Conservation (phyloP, 2,113 vertebrate species). For the Campylorhamphus procurvoides region DNA sequence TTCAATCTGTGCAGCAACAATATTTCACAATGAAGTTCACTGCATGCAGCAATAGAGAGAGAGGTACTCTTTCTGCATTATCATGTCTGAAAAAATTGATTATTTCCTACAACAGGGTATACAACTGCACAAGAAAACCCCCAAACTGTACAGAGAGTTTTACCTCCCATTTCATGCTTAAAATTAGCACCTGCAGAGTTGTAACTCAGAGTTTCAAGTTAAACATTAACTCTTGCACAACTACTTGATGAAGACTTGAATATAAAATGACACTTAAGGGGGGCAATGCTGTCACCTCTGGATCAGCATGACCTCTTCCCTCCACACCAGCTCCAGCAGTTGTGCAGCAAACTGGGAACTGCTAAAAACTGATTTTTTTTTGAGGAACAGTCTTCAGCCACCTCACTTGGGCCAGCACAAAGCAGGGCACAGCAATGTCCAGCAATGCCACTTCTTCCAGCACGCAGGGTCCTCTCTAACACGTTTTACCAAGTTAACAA, state of each 20-base stretch:
- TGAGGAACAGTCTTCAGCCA: not conserved
- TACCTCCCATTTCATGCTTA: not conserved
- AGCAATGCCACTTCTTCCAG: not conserved
- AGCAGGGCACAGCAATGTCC: not conserved
- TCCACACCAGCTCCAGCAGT: not conserved
- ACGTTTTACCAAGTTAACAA: not conserved
- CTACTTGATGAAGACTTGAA: not conserved
- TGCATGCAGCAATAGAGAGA: not conserved
- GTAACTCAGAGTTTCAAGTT: not conserved
- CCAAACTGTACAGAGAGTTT: not conserved
- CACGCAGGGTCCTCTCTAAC: not conserved
- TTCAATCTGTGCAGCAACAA: not conserved
- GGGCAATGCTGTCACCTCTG: not conserved
- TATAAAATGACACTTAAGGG: not conserved
- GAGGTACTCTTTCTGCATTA: not conserved
- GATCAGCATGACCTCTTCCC: not conserved
- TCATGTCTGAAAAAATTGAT: not conserved
- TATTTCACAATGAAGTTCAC: not conserved
- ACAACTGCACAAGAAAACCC: not conserved
- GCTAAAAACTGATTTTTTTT: not conserved
- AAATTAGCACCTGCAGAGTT: not conserved
- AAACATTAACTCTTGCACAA: constrained; percentile 10
- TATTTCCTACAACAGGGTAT: not conserved
- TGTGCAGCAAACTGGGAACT: not conserved
- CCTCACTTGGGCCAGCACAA: not conserved